phyloP scores from a whole-genome alignment of 2,113 vertebrate species.

The Columba janthina region DNA sequence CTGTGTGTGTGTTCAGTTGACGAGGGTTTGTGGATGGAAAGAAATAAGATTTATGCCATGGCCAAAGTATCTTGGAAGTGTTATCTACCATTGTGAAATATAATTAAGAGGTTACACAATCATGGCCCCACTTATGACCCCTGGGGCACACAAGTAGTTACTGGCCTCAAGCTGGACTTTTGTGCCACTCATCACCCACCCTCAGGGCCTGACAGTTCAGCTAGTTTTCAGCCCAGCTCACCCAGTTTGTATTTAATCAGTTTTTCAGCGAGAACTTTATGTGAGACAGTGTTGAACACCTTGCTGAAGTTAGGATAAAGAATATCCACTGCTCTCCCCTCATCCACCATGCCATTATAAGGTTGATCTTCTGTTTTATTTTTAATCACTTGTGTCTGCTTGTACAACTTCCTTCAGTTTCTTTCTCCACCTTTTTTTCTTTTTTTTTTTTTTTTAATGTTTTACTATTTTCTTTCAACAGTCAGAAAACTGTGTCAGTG shows the following conservation, averaged over 20 bases:
- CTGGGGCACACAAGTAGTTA: background rate
- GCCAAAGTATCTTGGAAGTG: background rate
- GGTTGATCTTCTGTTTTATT: background rate
- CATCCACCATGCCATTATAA: background rate
- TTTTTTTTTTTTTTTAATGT: background rate
- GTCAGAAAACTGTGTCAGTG: background rate
- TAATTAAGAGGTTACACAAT: accelerated
- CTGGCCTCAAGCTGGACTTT: background rate
- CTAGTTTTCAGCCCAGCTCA: background rate
- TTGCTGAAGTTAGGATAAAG: background rate
- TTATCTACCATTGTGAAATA: background rate
- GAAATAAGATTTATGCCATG: background rate
- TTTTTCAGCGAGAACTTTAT: background rate
- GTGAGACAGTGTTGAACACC: background rate
- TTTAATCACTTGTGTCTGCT: background rate
- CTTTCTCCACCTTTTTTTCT: background rate
- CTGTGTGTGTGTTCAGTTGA: background rate
- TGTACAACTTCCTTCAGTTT: background rate
- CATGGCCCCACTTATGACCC: background rate
- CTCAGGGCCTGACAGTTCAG: background rate
- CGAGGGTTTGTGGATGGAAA: background rate
- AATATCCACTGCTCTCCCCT: background rate
- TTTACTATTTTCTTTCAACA: background rate
- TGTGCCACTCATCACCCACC: background rate
- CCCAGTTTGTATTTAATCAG: background rate